Evolutionary conservation across 53 echinoderm and acorn worm genomes (phyloP).

Genomic region (Temnopleurus reevesii): DNA sequence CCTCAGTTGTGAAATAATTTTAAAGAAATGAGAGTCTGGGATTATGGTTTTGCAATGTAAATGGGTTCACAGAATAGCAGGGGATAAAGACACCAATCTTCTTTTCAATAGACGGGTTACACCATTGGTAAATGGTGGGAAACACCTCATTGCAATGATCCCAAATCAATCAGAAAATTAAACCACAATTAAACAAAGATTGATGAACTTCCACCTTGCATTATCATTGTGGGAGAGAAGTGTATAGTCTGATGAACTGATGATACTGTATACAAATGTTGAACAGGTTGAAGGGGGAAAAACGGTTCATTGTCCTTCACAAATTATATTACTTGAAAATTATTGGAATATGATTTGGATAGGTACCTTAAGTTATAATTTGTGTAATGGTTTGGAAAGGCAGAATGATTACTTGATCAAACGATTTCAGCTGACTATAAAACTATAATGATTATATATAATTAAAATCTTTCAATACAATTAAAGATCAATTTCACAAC

Average conservation of each 20-base stretch:
- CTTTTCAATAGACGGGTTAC: background rate
- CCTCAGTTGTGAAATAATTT: too few species aligned
- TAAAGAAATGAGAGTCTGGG: too few species aligned
- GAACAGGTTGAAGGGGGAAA: background rate
- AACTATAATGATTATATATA: background rate
- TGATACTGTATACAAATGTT: background rate
- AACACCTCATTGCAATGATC: constrained; percentile 19
- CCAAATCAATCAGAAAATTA: constrained; percentile 24
- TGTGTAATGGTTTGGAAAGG: too few species aligned
- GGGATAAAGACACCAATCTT: background rate
- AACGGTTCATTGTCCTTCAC: background rate
- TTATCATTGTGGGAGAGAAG: background rate
- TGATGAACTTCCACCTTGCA: constrained; percentile 7
- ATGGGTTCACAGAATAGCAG: constrained; percentile 17
- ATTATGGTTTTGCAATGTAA: too few species aligned
- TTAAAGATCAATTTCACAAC: background rate
- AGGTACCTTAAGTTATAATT: too few species aligned
- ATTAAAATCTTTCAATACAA: background rate
- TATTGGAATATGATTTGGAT: background rate
- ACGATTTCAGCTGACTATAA: background rate
- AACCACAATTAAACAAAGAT: background rate
- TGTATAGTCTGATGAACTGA: background rate
- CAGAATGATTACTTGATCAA: background rate
- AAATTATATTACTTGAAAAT: background rate
- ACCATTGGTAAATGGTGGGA: constrained; percentile 39